phyloP scores from a whole-genome alignment of 1,140 invertebrate genomes.

The Lineus longissimus region DNA sequence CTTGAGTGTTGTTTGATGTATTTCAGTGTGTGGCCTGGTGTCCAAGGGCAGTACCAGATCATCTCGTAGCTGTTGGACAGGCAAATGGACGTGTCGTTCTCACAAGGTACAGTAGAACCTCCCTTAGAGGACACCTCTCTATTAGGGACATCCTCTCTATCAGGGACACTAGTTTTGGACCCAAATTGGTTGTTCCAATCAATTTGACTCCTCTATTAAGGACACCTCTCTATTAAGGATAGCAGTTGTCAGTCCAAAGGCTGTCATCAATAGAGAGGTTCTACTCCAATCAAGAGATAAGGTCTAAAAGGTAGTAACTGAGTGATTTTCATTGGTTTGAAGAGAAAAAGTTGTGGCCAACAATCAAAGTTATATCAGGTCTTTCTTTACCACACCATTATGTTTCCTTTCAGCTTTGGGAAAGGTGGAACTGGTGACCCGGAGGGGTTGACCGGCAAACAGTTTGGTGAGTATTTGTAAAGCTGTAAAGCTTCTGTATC shows the following conservation, averaged over 20 bases:
- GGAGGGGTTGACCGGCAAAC: slow-evolving; percentile 66
- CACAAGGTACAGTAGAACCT: slow-evolving; percentile 60
- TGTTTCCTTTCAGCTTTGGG: slow-evolving; percentile 61
- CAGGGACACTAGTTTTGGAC: too few species aligned
- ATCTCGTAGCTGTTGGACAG: slow-evolving; percentile 76
- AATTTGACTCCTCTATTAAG: slow-evolving; percentile 15
- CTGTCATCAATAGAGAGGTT: too few species aligned
- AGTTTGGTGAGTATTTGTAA: slow-evolving; percentile 65
- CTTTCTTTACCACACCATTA: too few species aligned
- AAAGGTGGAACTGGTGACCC: slow-evolving; percentile 62
- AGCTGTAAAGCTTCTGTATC: too few species aligned
- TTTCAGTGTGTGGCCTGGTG: slow-evolving; percentile 75
- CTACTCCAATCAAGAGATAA: slow-evolving; percentile 9
- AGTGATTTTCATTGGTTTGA: too few species aligned
- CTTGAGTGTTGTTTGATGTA: slow-evolving; percentile 9
- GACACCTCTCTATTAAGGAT: too few species aligned
- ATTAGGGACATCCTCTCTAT: too few species aligned
- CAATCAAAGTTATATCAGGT: too few species aligned
- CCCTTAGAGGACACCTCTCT: neutral
- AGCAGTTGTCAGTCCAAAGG: too few species aligned
- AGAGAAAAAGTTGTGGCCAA: too few species aligned
- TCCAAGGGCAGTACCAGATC: slow-evolving; percentile 66
- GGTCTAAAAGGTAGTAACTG: neutral
- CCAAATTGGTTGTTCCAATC: slow-evolving; percentile 26
- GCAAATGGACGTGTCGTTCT: slow-evolving; percentile 80